Percentiles rank a stretch among this genome's conserved stretches.
phyloP scores from a whole-genome alignment of 92 coral and sea anemone genomes.

The Parazoanthus darwini region DNA sequence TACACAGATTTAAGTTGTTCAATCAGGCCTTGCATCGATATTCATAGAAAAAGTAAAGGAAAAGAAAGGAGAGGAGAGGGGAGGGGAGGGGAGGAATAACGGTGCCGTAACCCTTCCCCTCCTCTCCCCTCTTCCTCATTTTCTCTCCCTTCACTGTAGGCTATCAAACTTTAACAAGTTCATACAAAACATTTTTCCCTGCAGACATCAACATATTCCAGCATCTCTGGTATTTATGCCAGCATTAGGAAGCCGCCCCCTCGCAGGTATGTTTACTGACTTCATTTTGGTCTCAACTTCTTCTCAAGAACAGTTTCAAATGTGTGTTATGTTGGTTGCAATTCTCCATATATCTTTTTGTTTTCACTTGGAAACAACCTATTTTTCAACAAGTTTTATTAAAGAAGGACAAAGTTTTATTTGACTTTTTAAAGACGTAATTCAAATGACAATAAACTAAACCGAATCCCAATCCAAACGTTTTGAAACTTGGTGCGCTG shows the following conservation, averaged over 20 bases:
- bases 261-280: constrained; percentile 58
- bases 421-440: no score
- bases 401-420: no score
- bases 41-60: not conserved
- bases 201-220: constrained; percentile 72
- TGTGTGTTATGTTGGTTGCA: not conserved
- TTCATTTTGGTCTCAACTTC: not conserved
- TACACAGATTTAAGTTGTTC: not conserved
- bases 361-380: not conserved
- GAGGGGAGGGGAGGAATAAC: no score
- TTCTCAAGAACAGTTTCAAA: no score
- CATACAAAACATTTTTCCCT: not conserved
- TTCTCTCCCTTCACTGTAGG: not conserved
- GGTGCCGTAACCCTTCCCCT: not conserved
- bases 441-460: no score
- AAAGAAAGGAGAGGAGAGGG: not conserved
- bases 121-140: not conserved
- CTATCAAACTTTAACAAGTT: not conserved
- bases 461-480: no score
- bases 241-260: constrained; percentile 83
- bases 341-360: not conserved
- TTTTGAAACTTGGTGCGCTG: no score
- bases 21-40: no score
- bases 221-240: constrained; percentile 79
- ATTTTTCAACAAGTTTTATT: no score